These are phyloP conservation scores for Daubentonia madagascariensis DNA, from an alignment of 2,113 vertebrate genomes.

Conservation along the genomic window DNA sequence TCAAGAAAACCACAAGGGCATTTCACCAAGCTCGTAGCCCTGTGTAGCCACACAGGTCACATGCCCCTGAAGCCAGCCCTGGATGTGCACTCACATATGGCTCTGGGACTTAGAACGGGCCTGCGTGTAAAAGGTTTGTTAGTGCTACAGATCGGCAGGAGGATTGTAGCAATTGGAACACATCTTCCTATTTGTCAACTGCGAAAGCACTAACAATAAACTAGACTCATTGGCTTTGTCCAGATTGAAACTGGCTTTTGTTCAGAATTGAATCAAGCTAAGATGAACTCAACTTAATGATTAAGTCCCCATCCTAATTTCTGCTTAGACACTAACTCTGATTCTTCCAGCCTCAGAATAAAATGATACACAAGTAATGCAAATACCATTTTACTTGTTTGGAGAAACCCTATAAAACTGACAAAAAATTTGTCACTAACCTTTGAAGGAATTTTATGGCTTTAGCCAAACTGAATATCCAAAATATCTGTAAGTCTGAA, in stretches of 20 bases:
- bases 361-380: not conserved
- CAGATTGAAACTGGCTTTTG: slow-evolving; percentile 49
- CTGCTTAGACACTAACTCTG: not conserved
- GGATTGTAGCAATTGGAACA: not conserved
- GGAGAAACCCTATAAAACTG: not conserved
- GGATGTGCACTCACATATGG: not conserved
- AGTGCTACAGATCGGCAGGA: not conserved
- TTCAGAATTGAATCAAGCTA: slow-evolving; percentile 62
- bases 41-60: too few relatives aligned
- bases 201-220: slow-evolving; percentile 8
- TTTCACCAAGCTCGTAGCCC: not conserved
- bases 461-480: slow-evolving; percentile 52
- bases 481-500: slow-evolving; percentile 60
- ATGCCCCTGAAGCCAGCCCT: not conserved
- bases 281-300: slow-evolving; percentile 52
- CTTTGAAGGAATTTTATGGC: not conserved
- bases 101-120: too few relatives aligned
- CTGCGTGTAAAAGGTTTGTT: not conserved
- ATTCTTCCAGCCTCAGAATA: not conserved
- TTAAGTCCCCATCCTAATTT: not conserved
- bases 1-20: not conserved
- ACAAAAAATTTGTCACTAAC: not conserved
- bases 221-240: slow-evolving; percentile 22
- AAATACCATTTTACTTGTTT: not conserved
- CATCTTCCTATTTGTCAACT: slow-evolving; percentile 9